A percentile compares a stretch with the other conserved stretches of the same genome.
Evolutionary conservation across 2,113 vertebrate species (phyloP).

Genomic region (Pelecanus crispus): DNA sequence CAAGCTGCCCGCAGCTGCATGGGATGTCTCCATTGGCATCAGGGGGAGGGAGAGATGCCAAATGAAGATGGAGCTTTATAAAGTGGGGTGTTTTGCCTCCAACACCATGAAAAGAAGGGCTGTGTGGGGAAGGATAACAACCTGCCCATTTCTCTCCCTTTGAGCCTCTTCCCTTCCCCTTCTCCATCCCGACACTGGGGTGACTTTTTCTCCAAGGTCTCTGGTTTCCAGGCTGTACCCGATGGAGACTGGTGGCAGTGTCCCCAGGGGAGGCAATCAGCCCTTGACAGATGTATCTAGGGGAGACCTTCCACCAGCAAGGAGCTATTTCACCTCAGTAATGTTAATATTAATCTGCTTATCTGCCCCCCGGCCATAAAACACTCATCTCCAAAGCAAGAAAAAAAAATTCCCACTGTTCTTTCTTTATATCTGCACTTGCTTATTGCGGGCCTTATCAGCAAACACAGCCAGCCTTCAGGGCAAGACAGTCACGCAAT

Average conservation of each 20-base stretch:
- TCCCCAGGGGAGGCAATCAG: not conserved
- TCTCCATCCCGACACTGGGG: not conserved
- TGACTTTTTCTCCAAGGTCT: not conserved
- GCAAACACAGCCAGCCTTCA: not conserved
- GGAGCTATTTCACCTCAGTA: not conserved
- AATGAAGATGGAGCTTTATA: not conserved
- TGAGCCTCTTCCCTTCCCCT: not conserved
- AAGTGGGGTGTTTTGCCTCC: not conserved
- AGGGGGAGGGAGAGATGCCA: not conserved
- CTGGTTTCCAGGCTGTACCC: not conserved
- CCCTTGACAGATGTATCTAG: rapidly evolving
- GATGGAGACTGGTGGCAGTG: not conserved
- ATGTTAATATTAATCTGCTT: constrained; percentile 14
- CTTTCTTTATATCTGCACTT: not conserved
- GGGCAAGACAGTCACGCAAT: not conserved
- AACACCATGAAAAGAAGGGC: rapidly evolving
- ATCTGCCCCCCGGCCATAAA: not conserved
- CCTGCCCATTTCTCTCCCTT: not conserved
- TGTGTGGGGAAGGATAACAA: rapidly evolving
- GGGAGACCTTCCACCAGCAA: not conserved
- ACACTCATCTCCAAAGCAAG: not conserved
- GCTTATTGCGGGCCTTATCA: not conserved
- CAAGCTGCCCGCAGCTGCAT: not conserved
- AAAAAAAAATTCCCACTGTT: not conserved
- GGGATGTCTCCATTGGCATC: rapidly evolving